These are phyloP conservation scores for Pseudomyrmex concolor DNA, from an alignment of 1,140 invertebrate genomes.

Conservation along the genomic window DNA sequence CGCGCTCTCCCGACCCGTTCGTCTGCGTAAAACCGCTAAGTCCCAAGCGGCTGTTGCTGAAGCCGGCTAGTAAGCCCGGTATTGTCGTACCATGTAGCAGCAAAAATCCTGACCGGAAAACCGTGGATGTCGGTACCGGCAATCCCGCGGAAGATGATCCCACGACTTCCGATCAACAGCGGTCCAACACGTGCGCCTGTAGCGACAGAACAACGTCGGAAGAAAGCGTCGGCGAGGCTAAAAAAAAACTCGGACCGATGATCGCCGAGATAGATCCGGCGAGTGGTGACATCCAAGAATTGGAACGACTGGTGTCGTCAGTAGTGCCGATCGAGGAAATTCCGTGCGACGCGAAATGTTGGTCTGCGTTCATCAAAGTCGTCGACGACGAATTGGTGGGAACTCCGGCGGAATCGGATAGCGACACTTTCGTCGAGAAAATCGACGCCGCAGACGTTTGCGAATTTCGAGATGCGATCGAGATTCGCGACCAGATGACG, in stretches of 20 bases:
- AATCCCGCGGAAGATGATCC: conserved; percentile 1
- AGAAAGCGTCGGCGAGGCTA: conserved; percentile 67
- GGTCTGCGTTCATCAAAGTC: conserved; percentile 16
- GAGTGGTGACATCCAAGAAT: background rate
- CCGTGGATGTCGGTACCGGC: background rate
- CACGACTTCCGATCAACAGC: background rate
- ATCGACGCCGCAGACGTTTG: conserved; percentile 16
- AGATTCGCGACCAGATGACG: background rate
- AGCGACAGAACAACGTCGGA: conserved; percentile 60
- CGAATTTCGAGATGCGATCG: conserved; percentile 2
- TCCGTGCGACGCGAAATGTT: conserved; percentile 11
- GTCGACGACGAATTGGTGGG: conserved; percentile 5
- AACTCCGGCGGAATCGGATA: conserved; percentile 38
- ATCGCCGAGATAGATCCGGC: conserved; percentile 12
- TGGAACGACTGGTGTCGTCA: background rate
- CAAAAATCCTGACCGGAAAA: background rate
- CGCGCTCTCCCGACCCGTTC: conserved; percentile 79
- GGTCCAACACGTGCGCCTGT: conserved; percentile 47
- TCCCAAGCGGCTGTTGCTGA: conserved; percentile 75
- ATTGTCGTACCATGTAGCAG: conserved; percentile 68
- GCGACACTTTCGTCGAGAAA: conserved; percentile 2
- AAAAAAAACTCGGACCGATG: conserved; percentile 76
- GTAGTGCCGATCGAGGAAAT: background rate
- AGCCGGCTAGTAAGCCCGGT: conserved; percentile 76
- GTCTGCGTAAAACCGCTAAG: conserved; percentile 55